Evolutionary conservation across 1,140 invertebrate species (phyloP).

Genomic region (Oncopodura yosiiana): DNA sequence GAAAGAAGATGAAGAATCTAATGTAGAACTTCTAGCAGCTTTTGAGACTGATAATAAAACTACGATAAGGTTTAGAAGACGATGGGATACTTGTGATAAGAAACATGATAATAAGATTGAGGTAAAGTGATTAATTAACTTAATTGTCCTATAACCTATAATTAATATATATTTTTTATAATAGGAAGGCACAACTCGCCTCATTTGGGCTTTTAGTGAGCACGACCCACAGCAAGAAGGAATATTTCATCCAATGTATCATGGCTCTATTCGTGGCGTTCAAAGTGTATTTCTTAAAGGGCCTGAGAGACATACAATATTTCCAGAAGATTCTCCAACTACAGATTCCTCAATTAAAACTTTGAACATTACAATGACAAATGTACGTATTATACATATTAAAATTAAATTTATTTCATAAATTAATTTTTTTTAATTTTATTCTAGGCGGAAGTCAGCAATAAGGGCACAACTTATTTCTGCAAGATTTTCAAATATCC

Average conservation of each 20-base stretch:
- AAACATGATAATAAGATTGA: conserved; percentile 49
- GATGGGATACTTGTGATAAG: conserved; percentile 67
- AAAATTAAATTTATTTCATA: not conserved
- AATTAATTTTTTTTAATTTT: not conserved
- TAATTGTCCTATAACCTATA: no score
- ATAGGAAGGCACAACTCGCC: conserved; percentile 63
- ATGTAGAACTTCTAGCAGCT: conserved; percentile 58
- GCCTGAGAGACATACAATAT: not conserved
- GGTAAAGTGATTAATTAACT: not conserved
- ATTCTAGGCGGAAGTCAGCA: not conserved
- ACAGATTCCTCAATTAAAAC: conserved; percentile 1
- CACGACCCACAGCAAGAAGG: conserved; percentile 51
- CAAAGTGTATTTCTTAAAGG: conserved; percentile 51
- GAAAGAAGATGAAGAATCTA: conserved; percentile 61
- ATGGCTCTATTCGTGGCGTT: conserved; percentile 51
- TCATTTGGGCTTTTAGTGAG: conserved; percentile 63
- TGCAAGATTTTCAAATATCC: conserved; percentile 77
- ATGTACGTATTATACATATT: not conserved
- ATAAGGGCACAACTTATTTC: conserved; percentile 60
- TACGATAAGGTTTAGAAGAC: conserved; percentile 58
- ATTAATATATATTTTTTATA: no score
- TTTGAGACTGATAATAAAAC: conserved; percentile 68
- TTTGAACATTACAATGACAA: conserved; percentile 6
- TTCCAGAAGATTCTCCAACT: conserved; percentile 36
- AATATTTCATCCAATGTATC: conserved; percentile 40